Evolutionary conservation across 2,888 invertebrate species (phyloP), one percentile per base, ranked within the genome.

Genomic region (Leptothorax acervorum): DNA sequence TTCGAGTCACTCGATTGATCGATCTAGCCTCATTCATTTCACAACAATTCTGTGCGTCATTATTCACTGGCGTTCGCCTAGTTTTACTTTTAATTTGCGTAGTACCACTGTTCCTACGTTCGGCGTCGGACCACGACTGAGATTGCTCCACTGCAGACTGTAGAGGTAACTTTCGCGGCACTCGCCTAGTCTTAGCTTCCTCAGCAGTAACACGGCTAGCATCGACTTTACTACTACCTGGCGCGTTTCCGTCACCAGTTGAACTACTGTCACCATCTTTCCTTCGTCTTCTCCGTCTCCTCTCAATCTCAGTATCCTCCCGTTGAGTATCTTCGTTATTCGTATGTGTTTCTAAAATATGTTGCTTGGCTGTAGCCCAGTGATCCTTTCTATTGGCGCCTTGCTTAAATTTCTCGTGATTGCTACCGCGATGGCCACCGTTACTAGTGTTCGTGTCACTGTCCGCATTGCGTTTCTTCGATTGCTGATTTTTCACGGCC

Each of bases 301-400:
- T 91, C 62, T 92, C 93, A 9, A 88, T 89, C 35, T 93, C 92
- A 35, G 86, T 86, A n/a, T 91, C 90, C n/a, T 91, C 92, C 75
- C 91, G 91, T 4, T 92, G 91, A 18, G 85, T 89, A 90, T 6
- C 91, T 42, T 93, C 91, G 42, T 90, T 87, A 68, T 92, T 91
- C 63, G 92, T 91, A 57, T 94, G 91, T 2, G 89, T 86, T 8
- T 87, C 88, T 75, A 94, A 91, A 86, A 94, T 94, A 75, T 94
- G 94, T 71, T 94, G 93, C 76, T 93, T 91, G 45, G 94, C 93
- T 63, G 94, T 93, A 12, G 94, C 94, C 94, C 94, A 95, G 73
- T 94, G 94, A 87, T 94, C 94, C 86, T 95, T 94, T 79, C 92
- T 92, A 11, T 92, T 93, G 63, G 84, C 88, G 62, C 90, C 87